Evolutionary conservation across 2,797 vertebrate species (phyloP).

Genomic region (Macropus fuliginosus): DNA sequence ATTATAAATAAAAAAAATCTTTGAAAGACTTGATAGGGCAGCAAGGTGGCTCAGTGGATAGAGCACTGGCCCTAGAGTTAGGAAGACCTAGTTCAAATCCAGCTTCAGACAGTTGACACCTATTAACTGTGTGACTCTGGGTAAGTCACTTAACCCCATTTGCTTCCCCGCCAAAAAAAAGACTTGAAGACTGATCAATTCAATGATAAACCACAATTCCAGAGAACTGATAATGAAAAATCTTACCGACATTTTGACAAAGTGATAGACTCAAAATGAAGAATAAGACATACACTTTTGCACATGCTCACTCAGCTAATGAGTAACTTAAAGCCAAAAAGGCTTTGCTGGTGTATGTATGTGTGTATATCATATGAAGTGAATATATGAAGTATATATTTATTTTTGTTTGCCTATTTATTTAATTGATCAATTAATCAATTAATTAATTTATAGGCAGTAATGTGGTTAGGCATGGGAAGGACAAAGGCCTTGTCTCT

Average conservation of each 20-base stretch:
- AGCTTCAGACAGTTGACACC: no score
- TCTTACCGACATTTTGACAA: background rate
- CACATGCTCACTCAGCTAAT: background rate
- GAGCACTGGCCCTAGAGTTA: no score
- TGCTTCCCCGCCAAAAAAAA: background rate
- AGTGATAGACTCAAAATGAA: background rate
- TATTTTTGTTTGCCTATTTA: background rate
- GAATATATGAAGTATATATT: no score
- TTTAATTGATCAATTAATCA: no score
- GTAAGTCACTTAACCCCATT: no score
- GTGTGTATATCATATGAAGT: background rate
- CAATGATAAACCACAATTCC: background rate
- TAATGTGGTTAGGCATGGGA: background rate
- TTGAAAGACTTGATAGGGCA: background rate
- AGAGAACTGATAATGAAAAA: background rate
- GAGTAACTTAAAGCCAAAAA: background rate
- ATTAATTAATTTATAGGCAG: background rate
- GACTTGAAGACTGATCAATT: background rate
- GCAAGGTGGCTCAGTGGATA: no score
- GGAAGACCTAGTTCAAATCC: no score
- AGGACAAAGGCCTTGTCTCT: background rate
- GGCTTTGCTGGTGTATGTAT: background rate
- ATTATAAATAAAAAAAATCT: background rate
- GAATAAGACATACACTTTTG: background rate
- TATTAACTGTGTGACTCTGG: no score